Evolutionary conservation across 2,797 vertebrate genomes (phyloP).

Genomic region (Gorsachius magnificus): DNA sequence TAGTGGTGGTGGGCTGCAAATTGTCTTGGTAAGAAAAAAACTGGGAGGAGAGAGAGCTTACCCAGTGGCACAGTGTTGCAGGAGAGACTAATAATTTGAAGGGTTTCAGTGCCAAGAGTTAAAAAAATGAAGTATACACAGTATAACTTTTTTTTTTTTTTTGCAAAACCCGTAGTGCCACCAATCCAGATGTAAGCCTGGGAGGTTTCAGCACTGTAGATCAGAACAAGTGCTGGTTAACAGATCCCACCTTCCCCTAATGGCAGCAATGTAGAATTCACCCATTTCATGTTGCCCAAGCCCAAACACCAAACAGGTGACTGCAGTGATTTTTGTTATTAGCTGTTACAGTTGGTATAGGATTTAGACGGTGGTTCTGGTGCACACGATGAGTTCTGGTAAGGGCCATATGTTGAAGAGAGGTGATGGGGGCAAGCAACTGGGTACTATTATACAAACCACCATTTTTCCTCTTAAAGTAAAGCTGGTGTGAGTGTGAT

Average conservation of each 20-base stretch:
- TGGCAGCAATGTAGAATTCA: not conserved
- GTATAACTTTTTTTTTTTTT: not conserved
- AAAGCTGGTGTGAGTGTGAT: not conserved
- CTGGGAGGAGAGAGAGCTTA: not conserved
- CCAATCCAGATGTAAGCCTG: not conserved
- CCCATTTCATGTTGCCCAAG: not conserved
- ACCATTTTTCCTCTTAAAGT: not conserved
- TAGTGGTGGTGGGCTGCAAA: not conserved
- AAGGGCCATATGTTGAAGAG: not conserved
- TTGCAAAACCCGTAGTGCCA: not conserved
- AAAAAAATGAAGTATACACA: not conserved
- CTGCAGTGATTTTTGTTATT: not conserved
- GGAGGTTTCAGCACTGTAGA: not conserved
- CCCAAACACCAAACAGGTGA: fast-evolving
- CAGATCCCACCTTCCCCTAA: not conserved
- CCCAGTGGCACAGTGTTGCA: not conserved
- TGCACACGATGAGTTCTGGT: not conserved
- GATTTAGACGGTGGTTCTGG: not conserved
- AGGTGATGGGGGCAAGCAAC: not conserved
- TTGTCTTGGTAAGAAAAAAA: not conserved
- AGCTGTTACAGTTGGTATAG: not conserved
- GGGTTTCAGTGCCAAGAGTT: not conserved
- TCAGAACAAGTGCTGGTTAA: not conserved
- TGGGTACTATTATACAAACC: not conserved
- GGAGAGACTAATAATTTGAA: not conserved